A percentile compares a stretch with the other conserved stretches of the same genome.
Conservation (phyloP, 1,140 invertebrate species). For the Berghia stephanieae region DNA sequence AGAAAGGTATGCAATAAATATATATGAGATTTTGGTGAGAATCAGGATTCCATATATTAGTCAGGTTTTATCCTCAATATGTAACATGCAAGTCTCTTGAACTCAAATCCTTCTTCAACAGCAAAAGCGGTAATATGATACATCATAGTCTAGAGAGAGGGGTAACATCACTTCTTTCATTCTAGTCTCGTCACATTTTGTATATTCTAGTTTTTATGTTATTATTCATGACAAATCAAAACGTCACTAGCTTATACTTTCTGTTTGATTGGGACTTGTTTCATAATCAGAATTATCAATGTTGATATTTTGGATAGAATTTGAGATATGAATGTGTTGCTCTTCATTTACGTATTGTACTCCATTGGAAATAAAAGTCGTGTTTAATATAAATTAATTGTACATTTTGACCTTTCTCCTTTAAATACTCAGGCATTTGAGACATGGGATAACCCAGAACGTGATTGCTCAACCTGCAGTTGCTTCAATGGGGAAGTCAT, state of each 20-base stretch:
- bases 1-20: too few relatives aligned
- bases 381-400: not conserved
- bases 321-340: not conserved
- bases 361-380: not conserved
- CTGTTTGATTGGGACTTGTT: not conserved
- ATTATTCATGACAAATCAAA: too few relatives aligned
- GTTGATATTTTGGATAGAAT: not conserved
- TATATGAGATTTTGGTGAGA: too few relatives aligned
- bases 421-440: conserved; percentile 43
- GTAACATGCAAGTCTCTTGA: too few relatives aligned
- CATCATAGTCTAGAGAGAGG: too few relatives aligned
- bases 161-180: too few relatives aligned
- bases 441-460: conserved; percentile 45
- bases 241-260: not conserved
- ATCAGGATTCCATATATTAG: too few relatives aligned
- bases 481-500: conserved; percentile 45
- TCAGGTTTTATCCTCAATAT: too few relatives aligned
- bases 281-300: not conserved
- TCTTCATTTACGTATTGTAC: not conserved
- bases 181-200: too few relatives aligned
- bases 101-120: too few relatives aligned
- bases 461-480: conserved; percentile 46
- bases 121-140: too few relatives aligned
- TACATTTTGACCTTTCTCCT: not conserved
- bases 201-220: too few relatives aligned